phyloP scores from a whole-genome alignment of 2,888 invertebrate genomes.

The Drosophila parthenogenetica region DNA sequence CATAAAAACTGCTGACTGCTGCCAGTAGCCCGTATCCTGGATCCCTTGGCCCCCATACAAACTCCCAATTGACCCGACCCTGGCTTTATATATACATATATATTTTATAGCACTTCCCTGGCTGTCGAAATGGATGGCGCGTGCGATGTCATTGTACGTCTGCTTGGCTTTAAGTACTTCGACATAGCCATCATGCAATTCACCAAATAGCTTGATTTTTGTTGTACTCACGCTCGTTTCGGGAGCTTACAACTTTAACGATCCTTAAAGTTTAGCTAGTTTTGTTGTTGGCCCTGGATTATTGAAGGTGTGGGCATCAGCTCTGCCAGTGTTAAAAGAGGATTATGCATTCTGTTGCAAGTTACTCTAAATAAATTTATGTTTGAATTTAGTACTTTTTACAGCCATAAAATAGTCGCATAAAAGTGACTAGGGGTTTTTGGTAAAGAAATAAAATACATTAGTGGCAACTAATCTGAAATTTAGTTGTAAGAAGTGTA shows the following conservation, averaged over 20 bases:
- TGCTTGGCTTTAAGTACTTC: conserved; percentile 56
- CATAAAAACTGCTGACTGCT: conserved; percentile 60
- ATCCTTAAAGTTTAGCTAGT: conserved; percentile 36
- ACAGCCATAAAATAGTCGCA: background rate
- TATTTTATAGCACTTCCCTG: conserved; percentile 21
- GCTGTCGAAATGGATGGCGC: conserved; percentile 21
- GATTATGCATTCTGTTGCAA: conserved; percentile 2
- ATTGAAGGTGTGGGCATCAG: background rate
- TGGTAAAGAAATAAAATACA: too few species aligned
- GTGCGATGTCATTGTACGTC: conserved; percentile 55
- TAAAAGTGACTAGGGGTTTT: too few species aligned
- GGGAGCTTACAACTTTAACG: conserved; percentile 55
- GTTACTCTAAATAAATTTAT: background rate
- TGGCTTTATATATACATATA: conserved; percentile 10
- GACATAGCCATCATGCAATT: conserved; percentile 47
- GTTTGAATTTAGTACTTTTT: background rate
- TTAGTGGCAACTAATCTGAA: too few species aligned
- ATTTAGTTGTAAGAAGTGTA: too few species aligned
- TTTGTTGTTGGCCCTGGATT: conserved; percentile 14
- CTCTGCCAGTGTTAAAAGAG: background rate
- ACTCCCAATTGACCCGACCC: conserved; percentile 5
- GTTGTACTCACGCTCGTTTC: conserved; percentile 8
- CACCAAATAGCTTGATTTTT: conserved; percentile 60
- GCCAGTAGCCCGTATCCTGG: background rate
- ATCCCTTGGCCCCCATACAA: background rate